Conservation (phyloP, 2,888 invertebrate genomes). For the Troilus luridus region DNA sequence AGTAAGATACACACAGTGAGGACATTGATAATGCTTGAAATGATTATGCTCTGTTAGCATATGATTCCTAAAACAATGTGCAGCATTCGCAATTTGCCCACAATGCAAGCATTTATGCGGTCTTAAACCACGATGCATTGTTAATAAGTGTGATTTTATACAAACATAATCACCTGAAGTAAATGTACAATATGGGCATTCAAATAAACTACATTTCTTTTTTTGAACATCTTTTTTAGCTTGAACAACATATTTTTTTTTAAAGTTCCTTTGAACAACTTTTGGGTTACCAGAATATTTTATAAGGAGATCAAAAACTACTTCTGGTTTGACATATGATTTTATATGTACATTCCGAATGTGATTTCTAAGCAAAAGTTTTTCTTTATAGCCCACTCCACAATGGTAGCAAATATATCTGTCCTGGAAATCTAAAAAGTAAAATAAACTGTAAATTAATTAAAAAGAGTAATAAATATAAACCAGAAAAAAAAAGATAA, state of each 20-base stretch:
- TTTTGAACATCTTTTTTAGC: background rate
- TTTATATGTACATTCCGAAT: background rate
- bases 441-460: background rate
- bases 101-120: background rate
- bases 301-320: background rate
- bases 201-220: background rate
- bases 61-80: constrained; percentile 21
- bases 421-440: background rate
- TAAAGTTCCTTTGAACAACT: background rate
- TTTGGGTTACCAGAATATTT: background rate
- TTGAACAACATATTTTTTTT: background rate
- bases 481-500: background rate
- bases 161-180: background rate
- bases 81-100: background rate
- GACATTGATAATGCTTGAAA: background rate
- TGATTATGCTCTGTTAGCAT: background rate
- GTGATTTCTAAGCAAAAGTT: background rate
- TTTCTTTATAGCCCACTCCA: background rate
- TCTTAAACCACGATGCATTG: background rate
- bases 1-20: constrained; percentile 15
- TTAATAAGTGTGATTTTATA: background rate
- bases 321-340: background rate
- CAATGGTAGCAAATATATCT: constrained; percentile 11
- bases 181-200: background rate
- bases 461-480: background rate